Percentiles rank a stretch among this genome's conserved stretches.
These are phyloP conservation scores for Monodelphis domestica DNA, from an alignment of 2,797 vertebrate species.

Conservation along the genomic window DNA sequence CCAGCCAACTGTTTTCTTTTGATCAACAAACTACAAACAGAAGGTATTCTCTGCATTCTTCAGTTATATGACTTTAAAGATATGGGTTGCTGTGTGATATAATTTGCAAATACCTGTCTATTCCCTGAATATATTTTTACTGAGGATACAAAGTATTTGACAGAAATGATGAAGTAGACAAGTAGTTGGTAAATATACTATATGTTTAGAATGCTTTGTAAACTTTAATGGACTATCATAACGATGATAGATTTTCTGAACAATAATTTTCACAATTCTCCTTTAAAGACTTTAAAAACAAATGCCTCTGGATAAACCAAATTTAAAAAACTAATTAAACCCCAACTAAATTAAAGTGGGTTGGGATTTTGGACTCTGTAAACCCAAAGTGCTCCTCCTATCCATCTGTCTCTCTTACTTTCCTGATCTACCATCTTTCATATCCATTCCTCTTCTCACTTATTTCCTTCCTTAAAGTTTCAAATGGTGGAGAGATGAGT, in stretches of 20 bases:
- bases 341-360: background rate
- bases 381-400: background rate
- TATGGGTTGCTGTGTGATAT: background rate
- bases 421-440: background rate
- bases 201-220: background rate
- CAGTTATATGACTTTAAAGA: background rate
- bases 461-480: background rate
- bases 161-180: background rate
- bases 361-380: background rate
- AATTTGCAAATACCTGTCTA: background rate
- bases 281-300: background rate
- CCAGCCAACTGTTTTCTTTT: background rate
- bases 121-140: background rate
- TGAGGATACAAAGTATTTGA: background rate
- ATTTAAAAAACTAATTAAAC: background rate
- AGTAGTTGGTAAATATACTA: background rate
- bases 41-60: background rate
- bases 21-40: background rate
- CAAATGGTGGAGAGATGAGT: background rate
- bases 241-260: background rate
- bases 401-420: background rate
- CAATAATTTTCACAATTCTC: background rate
- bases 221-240: background rate
- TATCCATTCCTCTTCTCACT: background rate
- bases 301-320: background rate